These are phyloP conservation scores for Pachypeltis micranthus DNA, from an alignment of 1,140 invertebrate species.

Conservation along the genomic window DNA sequence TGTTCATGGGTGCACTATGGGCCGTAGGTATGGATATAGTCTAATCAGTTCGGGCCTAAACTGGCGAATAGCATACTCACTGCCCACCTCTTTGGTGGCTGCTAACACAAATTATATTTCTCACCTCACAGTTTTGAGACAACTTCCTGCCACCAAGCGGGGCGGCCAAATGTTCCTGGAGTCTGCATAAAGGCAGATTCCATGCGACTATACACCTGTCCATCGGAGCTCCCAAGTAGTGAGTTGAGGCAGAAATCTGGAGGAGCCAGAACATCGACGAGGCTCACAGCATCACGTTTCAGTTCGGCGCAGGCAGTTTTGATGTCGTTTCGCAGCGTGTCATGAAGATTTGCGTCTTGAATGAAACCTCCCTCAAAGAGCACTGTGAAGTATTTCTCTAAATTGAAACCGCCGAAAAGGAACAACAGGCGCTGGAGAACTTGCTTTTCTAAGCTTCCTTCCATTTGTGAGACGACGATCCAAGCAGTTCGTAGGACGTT, in stretches of 20 bases:
- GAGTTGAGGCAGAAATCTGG: conserved; percentile 79
- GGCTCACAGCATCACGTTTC: conserved; percentile 55
- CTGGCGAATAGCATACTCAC: too few species aligned
- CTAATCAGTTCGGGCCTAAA: too few species aligned
- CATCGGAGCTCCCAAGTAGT: conserved; percentile 64
- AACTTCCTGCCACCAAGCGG: conserved; percentile 71
- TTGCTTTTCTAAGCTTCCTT: conserved; percentile 28
- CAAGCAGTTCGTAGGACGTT: conserved; percentile 30
- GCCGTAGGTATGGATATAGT: too few species aligned
- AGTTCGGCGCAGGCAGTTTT: conserved; percentile 46
- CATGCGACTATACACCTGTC: conserved; percentile 40
- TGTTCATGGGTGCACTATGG: too few species aligned
- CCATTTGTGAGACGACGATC: not conserved
- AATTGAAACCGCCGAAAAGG: conserved; percentile 55
- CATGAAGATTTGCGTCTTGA: not conserved
- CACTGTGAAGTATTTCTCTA: conserved; percentile 62
- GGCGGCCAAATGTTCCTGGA: conserved; percentile 55
- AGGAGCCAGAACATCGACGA: conserved; percentile 73
- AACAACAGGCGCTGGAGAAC: conserved; percentile 53
- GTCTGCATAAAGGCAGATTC: conserved; percentile 59
- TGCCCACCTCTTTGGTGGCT: too few species aligned
- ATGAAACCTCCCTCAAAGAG: conserved; percentile 48
- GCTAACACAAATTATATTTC: too few species aligned
- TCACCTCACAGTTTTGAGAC: conserved; percentile 10
- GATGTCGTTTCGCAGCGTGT: conserved; percentile 37